Evolutionary conservation across 2,888 invertebrate species (phyloP), one percentile per base, ranked within the genome.

Genomic region (Doris montereyensis): DNA sequence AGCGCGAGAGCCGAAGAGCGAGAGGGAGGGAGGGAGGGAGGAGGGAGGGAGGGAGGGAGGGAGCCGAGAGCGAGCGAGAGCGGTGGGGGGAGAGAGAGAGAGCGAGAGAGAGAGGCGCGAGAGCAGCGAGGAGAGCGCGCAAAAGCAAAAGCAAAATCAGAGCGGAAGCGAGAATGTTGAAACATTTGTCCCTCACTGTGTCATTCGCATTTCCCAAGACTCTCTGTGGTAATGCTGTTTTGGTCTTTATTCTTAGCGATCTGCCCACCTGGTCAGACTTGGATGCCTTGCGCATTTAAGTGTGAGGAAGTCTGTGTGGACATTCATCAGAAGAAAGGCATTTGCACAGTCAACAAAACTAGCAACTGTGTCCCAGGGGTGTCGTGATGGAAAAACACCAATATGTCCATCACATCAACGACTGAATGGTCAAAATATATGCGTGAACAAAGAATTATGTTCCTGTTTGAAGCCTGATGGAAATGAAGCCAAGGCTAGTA

Each of bases 361-460:
- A 80, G 86, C 0, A 87, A 89, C 52, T 93, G 93, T 84, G 87
- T 88, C 5, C 87, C 87, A 0, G 85, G 84, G n/a, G n/a, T n/a
- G n/a, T n/a, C n/a, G n/a, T n/a, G n/a, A n/a, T n/a, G n/a, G n/a
- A n/a, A n/a, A n/a, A n/a, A n/a, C n/a, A n/a, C 30, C 74, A 32
- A 34, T 21, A 17, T 74, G 74, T 21, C 41, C 74, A 1, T 24
- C 32, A 13, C 17, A 10, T n/a, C 74, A 74, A 26, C 30, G 21
- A 26, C 60, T 62, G 4, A 41, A 72, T 8, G 72, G 96, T 88
- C 93, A 93, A 83, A 90, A 92, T 32, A 95, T 94, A 0, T 97
- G 97, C 87, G 95, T 96, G 0, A 92, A 94, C 0, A 88, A 93
- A 10, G 93, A 94, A 52, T 95, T 96, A 87, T 97, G 97, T 87